These are phyloP conservation scores for Sitobion miscanthi DNA, from an alignment of 1,140 invertebrate genomes.

Conservation along the genomic window DNA sequence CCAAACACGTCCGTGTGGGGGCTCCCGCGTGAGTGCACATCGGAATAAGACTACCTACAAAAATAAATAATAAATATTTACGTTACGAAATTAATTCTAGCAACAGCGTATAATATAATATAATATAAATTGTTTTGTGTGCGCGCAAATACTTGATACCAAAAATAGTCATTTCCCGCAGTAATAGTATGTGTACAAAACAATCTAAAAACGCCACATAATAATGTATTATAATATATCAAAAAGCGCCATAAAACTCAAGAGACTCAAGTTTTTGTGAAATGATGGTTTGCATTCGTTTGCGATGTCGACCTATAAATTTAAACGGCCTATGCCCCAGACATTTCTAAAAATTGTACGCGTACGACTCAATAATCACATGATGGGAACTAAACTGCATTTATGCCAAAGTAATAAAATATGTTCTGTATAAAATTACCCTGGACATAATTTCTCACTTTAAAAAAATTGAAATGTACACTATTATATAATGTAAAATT, in stretches of 20 bases:
- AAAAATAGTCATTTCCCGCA: not conserved
- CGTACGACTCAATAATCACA: too few species aligned
- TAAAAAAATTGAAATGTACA: too few species aligned
- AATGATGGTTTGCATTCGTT: not conserved
- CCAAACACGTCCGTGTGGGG: not conserved
- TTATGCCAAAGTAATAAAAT: too few species aligned
- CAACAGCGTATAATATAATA: not conserved
- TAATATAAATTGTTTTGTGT: not conserved
- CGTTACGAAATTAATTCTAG: not conserved
- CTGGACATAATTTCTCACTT: too few species aligned
- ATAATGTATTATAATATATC: not conserved
- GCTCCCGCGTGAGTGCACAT: not conserved
- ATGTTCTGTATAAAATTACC: too few species aligned
- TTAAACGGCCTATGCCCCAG: not conserved
- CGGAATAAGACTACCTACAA: not conserved
- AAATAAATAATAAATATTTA: slow-evolving; percentile 13
- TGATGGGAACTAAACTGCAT: too few species aligned
- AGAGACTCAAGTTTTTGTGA: not conserved
- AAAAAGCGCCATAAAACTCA: not conserved
- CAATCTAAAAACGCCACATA: too few species aligned
- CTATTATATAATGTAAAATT: too few species aligned
- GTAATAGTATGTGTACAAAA: not conserved
- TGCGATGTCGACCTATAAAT: not conserved
- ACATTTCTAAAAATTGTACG: too few species aligned
- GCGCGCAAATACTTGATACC: not conserved